Evolutionary conservation across 2,797 vertebrate genomes (phyloP).

Genomic region (Aplochiton taeniatus): DNA sequence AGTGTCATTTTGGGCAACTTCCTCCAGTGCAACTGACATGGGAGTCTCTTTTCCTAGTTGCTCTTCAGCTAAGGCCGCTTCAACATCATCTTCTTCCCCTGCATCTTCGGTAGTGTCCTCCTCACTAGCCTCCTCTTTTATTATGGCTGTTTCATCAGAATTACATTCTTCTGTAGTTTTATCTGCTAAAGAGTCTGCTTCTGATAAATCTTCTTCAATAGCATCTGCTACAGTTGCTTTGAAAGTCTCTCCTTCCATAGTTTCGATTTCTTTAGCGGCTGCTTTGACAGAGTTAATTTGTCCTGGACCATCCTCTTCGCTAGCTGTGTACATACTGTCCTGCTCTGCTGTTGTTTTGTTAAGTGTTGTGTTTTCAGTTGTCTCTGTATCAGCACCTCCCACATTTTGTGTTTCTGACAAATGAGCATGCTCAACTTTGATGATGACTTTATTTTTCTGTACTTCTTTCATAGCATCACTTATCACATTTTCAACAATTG

Average conservation of each 20-base stretch:
- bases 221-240: not conserved
- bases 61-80: not conserved
- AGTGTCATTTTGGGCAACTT: not conserved
- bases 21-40: not conserved
- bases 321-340: too few species aligned
- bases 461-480: constrained; percentile 43
- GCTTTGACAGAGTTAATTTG: not conserved
- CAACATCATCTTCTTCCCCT: constrained; percentile 1
- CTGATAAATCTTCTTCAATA: not conserved
- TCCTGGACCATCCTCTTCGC: too few species aligned
- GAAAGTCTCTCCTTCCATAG: not conserved
- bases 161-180: too few species aligned
- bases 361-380: too few species aligned
- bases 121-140: too few species aligned
- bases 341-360: too few species aligned
- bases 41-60: not conserved
- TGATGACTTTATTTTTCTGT: not conserved
- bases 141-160: too few species aligned
- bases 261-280: not conserved
- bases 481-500: constrained; percentile 49
- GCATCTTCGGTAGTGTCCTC: not conserved
- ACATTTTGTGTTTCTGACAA: not conserved
- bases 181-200: not conserved
- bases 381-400: constrained; percentile 3
- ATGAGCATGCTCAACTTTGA: constrained; percentile 4